Evolutionary conservation across 2,797 vertebrate genomes (phyloP).

Genomic region (Dipus sagitta): DNA sequence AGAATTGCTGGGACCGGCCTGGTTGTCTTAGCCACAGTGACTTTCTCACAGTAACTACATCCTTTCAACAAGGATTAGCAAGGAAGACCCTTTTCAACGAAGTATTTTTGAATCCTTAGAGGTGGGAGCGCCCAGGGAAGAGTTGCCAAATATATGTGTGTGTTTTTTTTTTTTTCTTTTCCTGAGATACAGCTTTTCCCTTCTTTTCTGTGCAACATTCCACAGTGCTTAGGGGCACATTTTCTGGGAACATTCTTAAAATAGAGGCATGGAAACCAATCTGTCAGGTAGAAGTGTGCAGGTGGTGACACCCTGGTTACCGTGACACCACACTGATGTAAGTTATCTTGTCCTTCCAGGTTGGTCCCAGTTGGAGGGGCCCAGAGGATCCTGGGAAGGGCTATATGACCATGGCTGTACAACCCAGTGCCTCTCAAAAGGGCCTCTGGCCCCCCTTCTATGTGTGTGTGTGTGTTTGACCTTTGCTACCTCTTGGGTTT

Average conservation of each 20-base stretch:
- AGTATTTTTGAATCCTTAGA: conserved; percentile 72
- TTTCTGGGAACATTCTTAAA: conserved; percentile 81
- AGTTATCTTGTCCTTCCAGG: conserved; percentile 64
- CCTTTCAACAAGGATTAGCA: neutral
- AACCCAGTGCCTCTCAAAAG: neutral
- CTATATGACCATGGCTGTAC: neutral
- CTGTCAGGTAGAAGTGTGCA: conserved; percentile 82
- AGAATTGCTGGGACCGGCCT: neutral
- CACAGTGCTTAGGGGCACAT: conserved; percentile 75
- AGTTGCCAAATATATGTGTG: conserved; percentile 57
- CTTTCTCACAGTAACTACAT: neutral
- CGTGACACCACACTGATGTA: conserved; percentile 66
- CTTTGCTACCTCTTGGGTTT: conserved; percentile 75
- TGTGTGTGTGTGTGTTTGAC: conserved; percentile 60
- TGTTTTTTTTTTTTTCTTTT: conserved; percentile 30
- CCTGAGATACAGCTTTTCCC: conserved; percentile 70
- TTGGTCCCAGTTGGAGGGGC: neutral
- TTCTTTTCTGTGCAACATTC: conserved; percentile 74
- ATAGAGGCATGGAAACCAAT: conserved; percentile 83
- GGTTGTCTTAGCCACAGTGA: neutral
- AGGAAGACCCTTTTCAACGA: conserved; percentile 55
- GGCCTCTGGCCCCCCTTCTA: neutral
- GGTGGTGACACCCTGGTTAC: conserved; percentile 74
- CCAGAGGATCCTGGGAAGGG: neutral
- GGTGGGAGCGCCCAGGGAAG: conserved; percentile 56